Base-by-base conservation (phyloP, 1,140 invertebrate genomes). In the Musca domestica region DNA sequence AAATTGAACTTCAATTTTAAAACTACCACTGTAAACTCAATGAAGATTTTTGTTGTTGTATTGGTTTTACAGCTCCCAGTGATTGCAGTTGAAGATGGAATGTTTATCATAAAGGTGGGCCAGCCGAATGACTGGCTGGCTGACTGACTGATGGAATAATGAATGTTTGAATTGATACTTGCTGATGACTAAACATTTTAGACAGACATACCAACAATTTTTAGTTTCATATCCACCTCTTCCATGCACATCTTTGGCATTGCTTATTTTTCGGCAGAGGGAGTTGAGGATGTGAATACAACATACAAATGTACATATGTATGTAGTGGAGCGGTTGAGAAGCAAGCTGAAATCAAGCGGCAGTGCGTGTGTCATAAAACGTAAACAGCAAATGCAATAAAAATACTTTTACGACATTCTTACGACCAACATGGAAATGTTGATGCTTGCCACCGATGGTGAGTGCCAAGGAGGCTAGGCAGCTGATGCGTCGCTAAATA, bases 151-250 rank as follows among this genome's bases (percentile, higher is more conserved):
- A 6, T n/a, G n/a, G n/a, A n/a, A n/a, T n/a, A n/a, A 17, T 58
- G 54, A 34, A 41, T 41, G 30, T 20, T 34, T 61, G 56, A 10
- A 54, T 54, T 15, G 22, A 54, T 54, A 15, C 20, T 23, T 51
- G 48, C 47, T 58, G 54, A 27, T 61, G 56, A 61, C 56, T 61
- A 61, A 61, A 61, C 56, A 61, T 61, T 61, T 61, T 56, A 56
- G 23, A 27, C 52, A 56, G 23, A 56, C 52, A 56, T 61, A 41
- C 30, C 56, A 34, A 19, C n/a, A 56, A 34, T 34, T 34, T 61
- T 61, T 7, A 7, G 4, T 10, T 51, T 20, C 0, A 51, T 20
- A 19, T 51, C 20, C 20, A 51, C 20, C 15, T 51, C 48, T 14
- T 17, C 17, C 20, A 41, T 51, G 48, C 4, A 12, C 41, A 19